Evolutionary conservation across 2,113 vertebrate genomes (phyloP).

Genomic region (Nannospalax galili): DNA sequence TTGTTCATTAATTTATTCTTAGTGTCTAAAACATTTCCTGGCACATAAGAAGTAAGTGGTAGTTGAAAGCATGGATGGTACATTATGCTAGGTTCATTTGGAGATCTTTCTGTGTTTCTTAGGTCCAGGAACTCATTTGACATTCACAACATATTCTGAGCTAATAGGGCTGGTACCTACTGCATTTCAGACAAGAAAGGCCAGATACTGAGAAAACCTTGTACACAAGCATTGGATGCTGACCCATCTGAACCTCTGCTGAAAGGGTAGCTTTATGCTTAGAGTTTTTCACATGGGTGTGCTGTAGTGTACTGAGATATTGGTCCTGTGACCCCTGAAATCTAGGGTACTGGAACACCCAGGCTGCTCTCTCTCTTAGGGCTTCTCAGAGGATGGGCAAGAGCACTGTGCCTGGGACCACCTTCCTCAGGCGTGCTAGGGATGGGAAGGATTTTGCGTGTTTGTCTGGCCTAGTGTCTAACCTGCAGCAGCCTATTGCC

Average conservation of each 20-base stretch:
- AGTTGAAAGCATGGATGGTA: background rate
- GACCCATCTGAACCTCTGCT: background rate
- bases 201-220: background rate
- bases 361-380: background rate
- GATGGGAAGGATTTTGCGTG: background rate
- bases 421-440: background rate
- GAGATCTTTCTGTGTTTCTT: background rate
- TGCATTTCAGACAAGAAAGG: background rate
- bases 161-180: background rate
- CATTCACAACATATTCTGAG: background rate
- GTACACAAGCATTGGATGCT: background rate
- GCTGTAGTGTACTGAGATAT: background rate
- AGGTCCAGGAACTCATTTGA: background rate
- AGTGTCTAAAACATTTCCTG: slow-evolving; percentile 7
- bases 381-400: background rate
- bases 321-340: background rate
- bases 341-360: background rate
- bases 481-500: background rate
- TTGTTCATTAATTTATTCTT: slow-evolving; percentile 4
- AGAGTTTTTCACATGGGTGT: background rate
- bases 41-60: background rate
- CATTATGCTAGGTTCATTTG: background rate
- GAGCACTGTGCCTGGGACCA: background rate
- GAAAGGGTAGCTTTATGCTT: too few species aligned
- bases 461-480: background rate